Conservation (phyloP, 2,797 vertebrate species). For the Scolopax rusticola region DNA sequence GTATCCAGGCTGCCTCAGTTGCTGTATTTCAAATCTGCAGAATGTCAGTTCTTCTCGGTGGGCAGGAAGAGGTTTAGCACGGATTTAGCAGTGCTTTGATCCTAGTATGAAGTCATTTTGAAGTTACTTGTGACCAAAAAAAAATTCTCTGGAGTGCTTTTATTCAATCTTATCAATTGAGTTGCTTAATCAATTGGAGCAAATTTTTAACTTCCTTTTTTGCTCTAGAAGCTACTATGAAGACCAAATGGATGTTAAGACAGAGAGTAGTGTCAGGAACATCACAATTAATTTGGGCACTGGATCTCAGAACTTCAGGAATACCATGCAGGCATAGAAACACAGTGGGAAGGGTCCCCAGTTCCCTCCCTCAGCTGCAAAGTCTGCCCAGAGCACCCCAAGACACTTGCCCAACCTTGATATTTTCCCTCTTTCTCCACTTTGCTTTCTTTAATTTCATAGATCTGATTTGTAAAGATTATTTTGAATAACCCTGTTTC, state of each 20-base stretch:
- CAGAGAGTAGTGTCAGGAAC: neutral
- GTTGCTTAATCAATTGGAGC: neutral
- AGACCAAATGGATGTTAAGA: neutral
- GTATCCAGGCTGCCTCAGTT: slow-evolving; percentile 47
- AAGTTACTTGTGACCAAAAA: slow-evolving; percentile 1
- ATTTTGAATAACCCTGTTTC: neutral
- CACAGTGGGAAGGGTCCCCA: neutral
- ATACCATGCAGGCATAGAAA: neutral
- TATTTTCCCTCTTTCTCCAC: neutral
- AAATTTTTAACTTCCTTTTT: neutral
- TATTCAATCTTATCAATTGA: neutral
- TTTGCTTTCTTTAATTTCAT: neutral
- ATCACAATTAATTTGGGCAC: neutral
- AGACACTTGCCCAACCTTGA: neutral
- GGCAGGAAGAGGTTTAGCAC: slow-evolving; percentile 39
- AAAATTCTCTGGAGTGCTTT: neutral
- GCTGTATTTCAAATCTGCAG: slow-evolving; percentile 32
- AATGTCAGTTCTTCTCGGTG: slow-evolving; percentile 28
- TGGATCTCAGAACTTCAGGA: neutral
- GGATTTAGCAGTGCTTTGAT: slow-evolving; percentile 37
- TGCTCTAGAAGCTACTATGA: neutral
- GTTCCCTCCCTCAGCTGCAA: neutral
- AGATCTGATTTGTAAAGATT: neutral
- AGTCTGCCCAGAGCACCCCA: neutral
- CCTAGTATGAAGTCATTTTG: neutral